These are phyloP conservation scores for Nemotelus pantherinus DNA, from an alignment of 2,888 invertebrate genomes.

Conservation along the genomic window DNA sequence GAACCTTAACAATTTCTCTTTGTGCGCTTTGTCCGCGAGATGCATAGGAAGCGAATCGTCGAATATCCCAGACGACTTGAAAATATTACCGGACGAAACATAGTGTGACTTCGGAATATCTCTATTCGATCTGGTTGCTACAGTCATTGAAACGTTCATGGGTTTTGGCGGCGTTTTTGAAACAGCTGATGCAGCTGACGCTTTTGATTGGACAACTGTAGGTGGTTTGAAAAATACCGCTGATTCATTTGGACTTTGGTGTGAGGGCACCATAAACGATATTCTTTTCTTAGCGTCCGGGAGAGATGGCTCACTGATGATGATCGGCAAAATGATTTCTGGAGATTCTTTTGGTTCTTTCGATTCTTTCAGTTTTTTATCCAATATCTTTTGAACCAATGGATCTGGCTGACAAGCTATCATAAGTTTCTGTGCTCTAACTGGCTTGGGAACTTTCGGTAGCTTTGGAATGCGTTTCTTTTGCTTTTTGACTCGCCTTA, in stretches of 20 bases:
- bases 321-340: background rate
- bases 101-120: background rate
- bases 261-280: conserved; percentile 22
- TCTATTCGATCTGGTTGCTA: no score
- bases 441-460: background rate
- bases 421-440: background rate
- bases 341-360: background rate
- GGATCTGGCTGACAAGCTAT: background rate
- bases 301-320: conserved; percentile 16
- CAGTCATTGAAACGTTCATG: no score
- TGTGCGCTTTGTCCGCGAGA: background rate
- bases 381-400: background rate
- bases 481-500: background rate
- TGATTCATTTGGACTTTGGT: conserved; percentile 1
- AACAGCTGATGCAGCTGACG: background rate
- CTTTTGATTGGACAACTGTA: background rate
- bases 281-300: background rate
- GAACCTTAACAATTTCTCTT: background rate
- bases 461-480: background rate
- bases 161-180: no score
- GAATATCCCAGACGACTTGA: background rate
- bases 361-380: background rate
- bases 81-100: background rate
- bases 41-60: background rate
- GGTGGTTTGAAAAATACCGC: background rate